A percentile compares a stretch with the other conserved stretches of the same genome.
Conservation (phyloP, 37 sponge, comb jelly and placozoan genomes). For the Bolinopsis microptera region DNA sequence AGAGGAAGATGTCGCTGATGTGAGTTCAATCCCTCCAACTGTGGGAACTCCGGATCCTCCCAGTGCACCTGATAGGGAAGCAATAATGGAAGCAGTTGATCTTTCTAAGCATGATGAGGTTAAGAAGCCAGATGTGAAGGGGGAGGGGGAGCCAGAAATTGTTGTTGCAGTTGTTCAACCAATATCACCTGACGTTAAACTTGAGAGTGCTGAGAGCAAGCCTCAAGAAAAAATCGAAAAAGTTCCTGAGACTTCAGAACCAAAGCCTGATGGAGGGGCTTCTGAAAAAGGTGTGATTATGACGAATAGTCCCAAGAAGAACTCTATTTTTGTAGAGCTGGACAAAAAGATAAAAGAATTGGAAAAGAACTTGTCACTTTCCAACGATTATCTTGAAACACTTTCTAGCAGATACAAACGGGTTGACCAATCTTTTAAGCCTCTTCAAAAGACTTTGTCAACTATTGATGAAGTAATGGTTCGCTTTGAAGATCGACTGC, state of each 20-base stretch:
- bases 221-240: background rate
- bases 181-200: background rate
- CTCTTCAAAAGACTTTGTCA: conserved; percentile 49
- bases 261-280: background rate
- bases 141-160: background rate
- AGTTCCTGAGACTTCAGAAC: background rate
- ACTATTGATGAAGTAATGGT: conserved; percentile 55
- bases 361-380: background rate
- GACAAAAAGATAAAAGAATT: conserved; percentile 52
- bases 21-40: background rate
- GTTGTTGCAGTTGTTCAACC: background rate
- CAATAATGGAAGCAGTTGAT: conserved; percentile 56
- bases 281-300: conserved; percentile 29
- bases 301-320: conserved; percentile 64
- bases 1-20: background rate
- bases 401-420: conserved; percentile 38
- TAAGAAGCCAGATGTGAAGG: background rate
- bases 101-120: background rate
- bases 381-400: conserved; percentile 64
- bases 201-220: background rate
- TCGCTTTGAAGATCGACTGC: conserved; percentile 5
- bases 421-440: conserved; percentile 43
- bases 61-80: background rate
- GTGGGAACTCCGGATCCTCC: background rate
- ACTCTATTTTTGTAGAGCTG: conserved; percentile 43